Percentiles rank a stretch among this genome's conserved stretches.
Conservation (phyloP, 1,140 invertebrate species). For the Pogonognathellus flavescens region DNA sequence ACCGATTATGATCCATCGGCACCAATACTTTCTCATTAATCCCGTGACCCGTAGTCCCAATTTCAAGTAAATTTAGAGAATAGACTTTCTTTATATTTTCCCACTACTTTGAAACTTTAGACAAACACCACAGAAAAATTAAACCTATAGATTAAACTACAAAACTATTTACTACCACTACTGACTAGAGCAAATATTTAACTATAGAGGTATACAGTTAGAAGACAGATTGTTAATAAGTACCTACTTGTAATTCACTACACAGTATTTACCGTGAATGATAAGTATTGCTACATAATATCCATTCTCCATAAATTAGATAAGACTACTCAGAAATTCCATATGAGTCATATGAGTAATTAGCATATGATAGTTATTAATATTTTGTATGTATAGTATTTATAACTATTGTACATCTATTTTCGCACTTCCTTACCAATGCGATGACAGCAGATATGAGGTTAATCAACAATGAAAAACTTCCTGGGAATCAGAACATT, state of each 20-base stretch:
- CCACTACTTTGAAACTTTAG: not conserved
- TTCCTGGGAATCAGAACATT: not conserved
- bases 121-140: not conserved
- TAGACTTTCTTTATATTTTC: not conserved
- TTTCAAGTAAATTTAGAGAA: conserved; percentile 9
- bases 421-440: no score
- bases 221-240: no score
- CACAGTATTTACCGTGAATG: no score
- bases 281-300: no score
- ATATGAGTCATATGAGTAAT: no score
- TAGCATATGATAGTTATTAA: no score
- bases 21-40: conserved; percentile 41
- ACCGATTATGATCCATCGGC: conserved; percentile 46
- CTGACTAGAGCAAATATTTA: conserved; percentile 6
- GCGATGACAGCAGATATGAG: not conserved
- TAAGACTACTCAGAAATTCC: no score
- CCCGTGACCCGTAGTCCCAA: conserved; percentile 37
- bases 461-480: not conserved
- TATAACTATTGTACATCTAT: no score
- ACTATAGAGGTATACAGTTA: no score
- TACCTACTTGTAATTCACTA: no score
- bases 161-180: not conserved
- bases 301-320: no score
- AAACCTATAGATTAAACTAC: not conserved
- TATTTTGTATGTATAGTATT: no score